These are phyloP conservation scores for Callipepla squamata DNA, from an alignment of 2,113 vertebrate genomes.

Conservation along the genomic window DNA sequence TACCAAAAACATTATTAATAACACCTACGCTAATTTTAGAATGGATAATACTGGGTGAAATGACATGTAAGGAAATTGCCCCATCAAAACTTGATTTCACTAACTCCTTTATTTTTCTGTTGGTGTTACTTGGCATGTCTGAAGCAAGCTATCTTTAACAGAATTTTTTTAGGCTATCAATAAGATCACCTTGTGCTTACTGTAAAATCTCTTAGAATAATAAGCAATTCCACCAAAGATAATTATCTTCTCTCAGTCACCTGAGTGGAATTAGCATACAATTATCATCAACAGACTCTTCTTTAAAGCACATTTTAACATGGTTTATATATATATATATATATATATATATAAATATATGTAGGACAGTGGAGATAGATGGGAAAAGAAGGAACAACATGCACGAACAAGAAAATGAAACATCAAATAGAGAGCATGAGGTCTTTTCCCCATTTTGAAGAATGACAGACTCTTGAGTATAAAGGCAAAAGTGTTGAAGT, in stretches of 20 bases:
- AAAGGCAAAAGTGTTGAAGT: not conserved
- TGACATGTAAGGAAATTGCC: not conserved
- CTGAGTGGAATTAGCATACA: not conserved
- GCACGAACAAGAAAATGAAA: not conserved
- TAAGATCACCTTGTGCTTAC: not conserved
- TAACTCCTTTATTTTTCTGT: not conserved
- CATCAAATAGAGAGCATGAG: not conserved
- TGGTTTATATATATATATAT: not conserved
- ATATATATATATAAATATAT: not conserved
- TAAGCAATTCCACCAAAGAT: not conserved
- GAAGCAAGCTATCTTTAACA: not conserved
- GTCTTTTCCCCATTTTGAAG: not conserved
- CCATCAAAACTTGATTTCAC: not conserved
- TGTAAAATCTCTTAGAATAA: not conserved
- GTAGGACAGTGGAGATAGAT: not conserved
- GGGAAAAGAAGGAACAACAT: not conserved
- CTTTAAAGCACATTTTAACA: not conserved
- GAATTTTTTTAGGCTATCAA: not conserved
- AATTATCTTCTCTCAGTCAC: not conserved
- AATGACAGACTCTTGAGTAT: not conserved
- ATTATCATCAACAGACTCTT: not conserved
- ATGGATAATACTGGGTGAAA: not conserved
- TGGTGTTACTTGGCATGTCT: not conserved
- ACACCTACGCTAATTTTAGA: not conserved
- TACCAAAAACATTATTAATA: rapidly evolving